Percentiles rank a stretch among this genome's conserved stretches.
Conservation (phyloP, 2,797 vertebrate genomes). For the Lagorchestes hirsutus region DNA sequence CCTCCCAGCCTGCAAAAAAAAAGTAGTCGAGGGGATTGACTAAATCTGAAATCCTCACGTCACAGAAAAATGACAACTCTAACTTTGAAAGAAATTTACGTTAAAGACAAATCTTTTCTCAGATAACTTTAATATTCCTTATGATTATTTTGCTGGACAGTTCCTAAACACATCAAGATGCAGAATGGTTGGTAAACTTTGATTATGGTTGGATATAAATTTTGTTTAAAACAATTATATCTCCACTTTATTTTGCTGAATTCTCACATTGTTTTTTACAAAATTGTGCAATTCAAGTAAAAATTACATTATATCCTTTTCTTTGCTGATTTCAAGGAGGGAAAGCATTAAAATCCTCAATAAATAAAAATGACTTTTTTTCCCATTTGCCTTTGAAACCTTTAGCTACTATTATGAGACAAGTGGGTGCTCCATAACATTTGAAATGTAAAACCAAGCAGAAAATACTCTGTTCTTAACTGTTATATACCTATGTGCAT, state of each 20-base stretch:
- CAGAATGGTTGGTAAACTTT: neutral
- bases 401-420: slow-evolving; percentile 41
- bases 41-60: neutral
- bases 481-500: neutral
- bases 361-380: slow-evolving; percentile 41
- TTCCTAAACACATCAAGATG: slow-evolving; percentile 11
- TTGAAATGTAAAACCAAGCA: slow-evolving; percentile 20
- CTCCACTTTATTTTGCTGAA: neutral
- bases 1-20: neutral
- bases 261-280: slow-evolving; percentile 47
- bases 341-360: slow-evolving; percentile 25
- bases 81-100: slow-evolving; percentile 33
- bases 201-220: neutral
- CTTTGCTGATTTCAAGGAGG: slow-evolving; percentile 54
- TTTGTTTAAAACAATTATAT: neutral
- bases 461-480: slow-evolving; percentile 6
- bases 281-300: slow-evolving; percentile 50
- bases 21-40: neutral
- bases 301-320: slow-evolving; percentile 47
- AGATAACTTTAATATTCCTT: slow-evolving; percentile 20
- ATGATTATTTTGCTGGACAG: neutral
- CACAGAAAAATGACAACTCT: slow-evolving; percentile 34
- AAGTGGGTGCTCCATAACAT: slow-evolving; percentile 42
- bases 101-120: slow-evolving; percentile 38
- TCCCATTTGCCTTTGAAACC: slow-evolving; percentile 57